Evolutionary conservation across 2,797 vertebrate species (phyloP), one percentile per base, ranked within the genome.

Genomic region (Masticophis lateralis): DNA sequence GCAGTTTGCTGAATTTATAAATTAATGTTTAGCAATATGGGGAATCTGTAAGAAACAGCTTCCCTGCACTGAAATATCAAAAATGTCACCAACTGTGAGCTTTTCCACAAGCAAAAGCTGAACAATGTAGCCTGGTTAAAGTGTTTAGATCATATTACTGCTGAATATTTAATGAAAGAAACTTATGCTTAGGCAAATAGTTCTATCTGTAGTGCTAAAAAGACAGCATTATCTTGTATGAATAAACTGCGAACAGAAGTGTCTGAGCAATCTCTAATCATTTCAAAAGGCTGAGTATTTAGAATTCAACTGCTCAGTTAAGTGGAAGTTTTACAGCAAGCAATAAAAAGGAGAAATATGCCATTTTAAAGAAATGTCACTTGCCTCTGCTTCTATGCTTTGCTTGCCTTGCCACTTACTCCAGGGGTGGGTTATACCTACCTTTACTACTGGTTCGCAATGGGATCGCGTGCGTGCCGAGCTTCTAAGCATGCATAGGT

Each of bases 91-190:
- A 96, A 88, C 79, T 89, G 92, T 91, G 95, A 96, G 89, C 94
- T 96, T 92, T 96, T 88, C 88, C 90, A 92, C 88, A 94, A 92
- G 94, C 94, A 47, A 96, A 92, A 96, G 92, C 91, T 87, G 91
- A 94, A 97, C 91, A 87, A 47, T 95, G 59, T 66, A 95, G 93
- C 22, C 88, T 95, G 95, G 89, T 94, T 95, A 97, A 89, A 96
- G 92, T 93, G 95, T 96, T 96, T 97, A 96, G 95, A 96, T 97
- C 94, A 96, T 96, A 94, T 96, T 96, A 94, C 92, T 94, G 88
- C 32, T 95, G 95, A 97, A 96, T 97, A 96, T 94, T 97, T 97
- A 96, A 97, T 97, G 96, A 97, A 96, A 95, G 95, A 96, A 97
- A 95, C 95, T 95, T 95, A 96, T 86, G 91, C 95, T 95, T 95